Base-by-base conservation (phyloP, 1,140 invertebrate genomes). In the Psilanteris sp. region DNA sequence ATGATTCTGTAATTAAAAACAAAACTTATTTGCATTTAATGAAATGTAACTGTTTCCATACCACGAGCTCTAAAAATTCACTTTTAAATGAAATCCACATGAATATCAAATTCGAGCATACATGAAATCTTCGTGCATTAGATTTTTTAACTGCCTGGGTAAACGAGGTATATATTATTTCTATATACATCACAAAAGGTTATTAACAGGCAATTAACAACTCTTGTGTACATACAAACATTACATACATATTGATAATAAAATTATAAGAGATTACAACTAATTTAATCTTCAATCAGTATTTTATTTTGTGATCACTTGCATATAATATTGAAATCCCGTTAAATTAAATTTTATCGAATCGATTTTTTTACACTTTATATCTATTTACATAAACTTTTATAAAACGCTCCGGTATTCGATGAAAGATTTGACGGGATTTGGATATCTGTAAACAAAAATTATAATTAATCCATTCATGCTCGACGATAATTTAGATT, bases 251-350 rank as follows among this genome's bases (percentile, higher is more conserved):
- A 16, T 11, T 32, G 7, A 15, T 15, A 13, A 1, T 50, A 48
- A 43, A 34, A 24, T 62, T 52, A 11, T 61, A 59, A 70, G 41
- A 61, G 32, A 54, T 57, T 59, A 72, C 24, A 48, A 34, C 8
- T 34, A 71, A 15, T 55, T 44, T 50, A 54, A n/a, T 26, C 16
- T 3, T 61, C 48, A 72, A 62, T 72, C 68, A 64, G 68, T 72
- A 72, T 72, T 72, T 72, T 26, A 39, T 46, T 55, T 62, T 72
- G 57, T 71, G 57, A 71, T 71, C 31, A 2, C 46, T 20, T 16
- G 3, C 7, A 15, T 31, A 16, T 0, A 10, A 46, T 5, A 8
- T 31, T 31, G 20, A 9, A 52, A 43, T 32, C 16, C 27, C 24
- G 44, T 32, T 10, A 15, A 48, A 44, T 13, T 5, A 6, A 20